Base-by-base conservation (phyloP, 1,140 invertebrate species). In the Habropoda laboriosa region DNA sequence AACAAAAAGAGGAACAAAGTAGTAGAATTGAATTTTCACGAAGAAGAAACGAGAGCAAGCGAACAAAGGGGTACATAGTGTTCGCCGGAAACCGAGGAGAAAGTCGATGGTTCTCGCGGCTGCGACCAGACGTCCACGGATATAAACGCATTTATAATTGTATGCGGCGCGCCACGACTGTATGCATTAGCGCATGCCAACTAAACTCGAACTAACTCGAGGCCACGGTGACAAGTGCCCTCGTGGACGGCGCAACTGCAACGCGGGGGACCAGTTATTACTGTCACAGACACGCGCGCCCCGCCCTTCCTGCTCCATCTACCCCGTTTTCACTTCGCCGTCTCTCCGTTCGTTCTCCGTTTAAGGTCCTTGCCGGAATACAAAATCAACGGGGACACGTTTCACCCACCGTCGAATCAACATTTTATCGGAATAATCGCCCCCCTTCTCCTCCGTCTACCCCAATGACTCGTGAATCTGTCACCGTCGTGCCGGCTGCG, bases 261-360 rank as follows among this genome's bases (percentile, higher is more conserved):
- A 79, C 81, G 73, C 81, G 78, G 77, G 81, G 78, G 81, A 83
- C 79, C 73, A 66, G 81, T 80, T 83, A 83, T 83, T 83, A 83
- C 78, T 83, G 81, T 83, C 81, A 80, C 68, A 83, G 81, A 64
- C 81, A 83, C 78, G 71, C 73, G 73, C 51, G 55, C 49, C 70
- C 77, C 81, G 70, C 77, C 77, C 76, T 79, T 63, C 47, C 77
- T 79, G 30, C 49, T 45, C 68, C 66, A 18, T 71, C 75, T 30
- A 60, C 66, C 66, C 45, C 18, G 2, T 58, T 58, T 38, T 21
- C 42, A n/a, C 32, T 13, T 16, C 21, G 21, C 30, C 27, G 5
- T 40, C 12, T 21, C 42, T 27, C 40, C 18, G n/a, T n/a, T n/a
- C 51, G 8, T 38, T 76, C n/a, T n/a, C 60, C 63, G 38, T 35